phyloP scores from a whole-genome alignment of 1,140 invertebrate species.

The Bombus picipes region DNA sequence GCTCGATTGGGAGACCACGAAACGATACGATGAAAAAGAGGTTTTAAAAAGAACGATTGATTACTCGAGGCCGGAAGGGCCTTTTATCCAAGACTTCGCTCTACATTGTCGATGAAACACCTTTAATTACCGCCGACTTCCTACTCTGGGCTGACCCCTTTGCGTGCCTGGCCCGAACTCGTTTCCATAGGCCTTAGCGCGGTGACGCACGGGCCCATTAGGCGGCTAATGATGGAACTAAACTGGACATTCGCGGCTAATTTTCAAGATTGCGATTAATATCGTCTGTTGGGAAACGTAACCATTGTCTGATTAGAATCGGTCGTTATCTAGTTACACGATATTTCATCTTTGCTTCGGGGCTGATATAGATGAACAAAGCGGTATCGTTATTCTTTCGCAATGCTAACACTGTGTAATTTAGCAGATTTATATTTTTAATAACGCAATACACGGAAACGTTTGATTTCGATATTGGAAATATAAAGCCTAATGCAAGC shows the following conservation, averaged over 20 bases:
- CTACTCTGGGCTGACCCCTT: neutral
- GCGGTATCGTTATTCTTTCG: neutral
- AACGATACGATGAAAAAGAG: neutral
- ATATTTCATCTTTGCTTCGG: neutral
- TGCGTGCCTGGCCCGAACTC: neutral
- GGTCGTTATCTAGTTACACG: neutral
- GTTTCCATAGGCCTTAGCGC: neutral
- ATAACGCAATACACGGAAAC: neutral
- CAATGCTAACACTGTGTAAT: neutral
- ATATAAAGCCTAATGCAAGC: neutral
- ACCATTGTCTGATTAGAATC: neutral
- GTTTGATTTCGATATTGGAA: neutral
- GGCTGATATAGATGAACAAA: neutral
- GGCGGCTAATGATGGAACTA: constrained; percentile 10
- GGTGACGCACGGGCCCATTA: constrained; percentile 14
- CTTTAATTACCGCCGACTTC: constrained; percentile 18
- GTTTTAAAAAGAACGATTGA: neutral
- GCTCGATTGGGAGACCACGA: neutral
- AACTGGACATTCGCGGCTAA: neutral
- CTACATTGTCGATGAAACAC: constrained; percentile 10
- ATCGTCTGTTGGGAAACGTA: neutral
- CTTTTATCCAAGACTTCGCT: neutral
- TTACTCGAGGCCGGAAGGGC: neutral
- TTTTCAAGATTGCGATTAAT: neutral
- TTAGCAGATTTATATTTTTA: neutral